A percentile compares a stretch with the other conserved stretches of the same genome.
Conservation (phyloP, 2,113 vertebrate species). For the Mobula birostris region DNA sequence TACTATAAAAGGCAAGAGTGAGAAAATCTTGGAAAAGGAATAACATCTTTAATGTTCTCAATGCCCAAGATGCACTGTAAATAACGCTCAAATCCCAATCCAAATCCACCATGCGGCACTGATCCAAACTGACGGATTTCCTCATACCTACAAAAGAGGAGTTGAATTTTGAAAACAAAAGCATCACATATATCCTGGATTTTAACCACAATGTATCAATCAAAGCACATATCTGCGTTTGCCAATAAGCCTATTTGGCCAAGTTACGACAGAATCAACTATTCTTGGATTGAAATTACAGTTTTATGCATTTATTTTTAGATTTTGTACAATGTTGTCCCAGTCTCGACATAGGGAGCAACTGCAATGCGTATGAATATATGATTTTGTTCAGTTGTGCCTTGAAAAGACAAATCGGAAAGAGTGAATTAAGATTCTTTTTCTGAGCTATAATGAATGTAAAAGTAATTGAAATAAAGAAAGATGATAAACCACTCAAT, state of each 20-base stretch:
- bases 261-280: background rate
- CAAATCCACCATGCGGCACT: conserved; percentile 88
- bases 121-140: conserved; percentile 88
- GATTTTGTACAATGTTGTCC: background rate
- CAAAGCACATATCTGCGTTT: background rate
- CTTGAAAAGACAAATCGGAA: background rate
- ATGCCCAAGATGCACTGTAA: conserved; percentile 85
- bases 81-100: conserved; percentile 93
- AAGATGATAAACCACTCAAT: background rate
- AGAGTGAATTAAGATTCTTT: background rate
- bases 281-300: background rate
- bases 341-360: background rate
- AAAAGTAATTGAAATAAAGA: background rate
- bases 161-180: conserved; percentile 3
- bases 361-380: background rate
- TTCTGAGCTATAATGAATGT: no score
- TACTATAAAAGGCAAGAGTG: conserved; percentile 75
- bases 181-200: background rate
- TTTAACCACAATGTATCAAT: background rate
- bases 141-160: conserved; percentile 69
- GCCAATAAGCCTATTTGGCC: background rate
- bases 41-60: conserved; percentile 92
- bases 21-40: conserved; percentile 87
- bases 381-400: background rate
- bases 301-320: background rate